Evolutionary conservation across 2,888 invertebrate species (phyloP).

Genomic region (Polydrusus tereticollis): DNA sequence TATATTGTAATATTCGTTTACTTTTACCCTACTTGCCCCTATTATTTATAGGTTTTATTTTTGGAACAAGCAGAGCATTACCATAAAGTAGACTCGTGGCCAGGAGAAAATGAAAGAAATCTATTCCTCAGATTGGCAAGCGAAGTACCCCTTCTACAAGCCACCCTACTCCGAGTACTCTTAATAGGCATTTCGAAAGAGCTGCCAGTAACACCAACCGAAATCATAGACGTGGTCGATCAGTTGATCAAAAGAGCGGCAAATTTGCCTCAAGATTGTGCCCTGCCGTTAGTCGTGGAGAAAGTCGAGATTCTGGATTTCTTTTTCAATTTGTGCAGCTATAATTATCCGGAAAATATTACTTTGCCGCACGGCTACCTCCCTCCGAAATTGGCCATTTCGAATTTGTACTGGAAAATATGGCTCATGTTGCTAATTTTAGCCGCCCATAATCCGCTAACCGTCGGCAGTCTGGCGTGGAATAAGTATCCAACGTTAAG

Average conservation of each 20-base stretch:
- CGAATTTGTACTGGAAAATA: slow-evolving; percentile 95
- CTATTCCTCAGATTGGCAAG: slow-evolving; percentile 83
- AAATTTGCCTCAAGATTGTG: slow-evolving; percentile 79
- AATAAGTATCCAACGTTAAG: slow-evolving; percentile 91
- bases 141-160: slow-evolving; percentile 90
- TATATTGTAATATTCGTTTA: too few relatives aligned
- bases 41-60: slow-evolving; percentile 70
- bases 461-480: slow-evolving; percentile 90
- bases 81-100: slow-evolving; percentile 72
- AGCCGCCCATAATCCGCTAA: slow-evolving; percentile 91
- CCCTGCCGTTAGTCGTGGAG: slow-evolving; percentile 80
- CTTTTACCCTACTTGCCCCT: too few relatives aligned
- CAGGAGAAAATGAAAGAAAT: slow-evolving; percentile 87
- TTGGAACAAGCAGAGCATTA: slow-evolving; percentile 85
- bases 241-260: slow-evolving; percentile 89
- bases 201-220: slow-evolving; percentile 83
- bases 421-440: slow-evolving; percentile 91
- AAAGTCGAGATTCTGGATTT: slow-evolving; percentile 90
- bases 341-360: slow-evolving; percentile 94
- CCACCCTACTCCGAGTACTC: slow-evolving; percentile 84
- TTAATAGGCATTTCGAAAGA: slow-evolving; percentile 83
- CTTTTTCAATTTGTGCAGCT: slow-evolving; percentile 90
- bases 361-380: slow-evolving; percentile 84
- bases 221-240: slow-evolving; percentile 89
- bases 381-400: slow-evolving; percentile 90